phyloP scores from a whole-genome alignment of 2,888 invertebrate species.

The Cerastis leucographa region DNA sequence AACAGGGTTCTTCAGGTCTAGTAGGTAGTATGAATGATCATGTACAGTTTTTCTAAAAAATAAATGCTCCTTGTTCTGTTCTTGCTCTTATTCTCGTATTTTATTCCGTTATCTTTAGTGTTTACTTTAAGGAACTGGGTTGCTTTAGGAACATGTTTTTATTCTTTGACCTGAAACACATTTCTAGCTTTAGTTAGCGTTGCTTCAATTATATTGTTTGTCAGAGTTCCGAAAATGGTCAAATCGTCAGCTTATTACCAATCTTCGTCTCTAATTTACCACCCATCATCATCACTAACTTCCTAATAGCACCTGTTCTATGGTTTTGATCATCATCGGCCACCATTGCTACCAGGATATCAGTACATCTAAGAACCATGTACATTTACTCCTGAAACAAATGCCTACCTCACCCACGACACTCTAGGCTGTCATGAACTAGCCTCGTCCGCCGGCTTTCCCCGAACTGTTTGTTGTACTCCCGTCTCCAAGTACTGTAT shows the following conservation, averaged over 20 bases:
- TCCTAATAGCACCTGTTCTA: not conserved
- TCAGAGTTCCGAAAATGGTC: not conserved
- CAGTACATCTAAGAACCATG: not conserved
- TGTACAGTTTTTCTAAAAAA: not conserved
- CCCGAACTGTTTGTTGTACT: conserved; percentile 75
- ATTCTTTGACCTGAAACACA: not conserved
- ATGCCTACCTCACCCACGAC: not conserved
- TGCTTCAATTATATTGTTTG: not conserved
- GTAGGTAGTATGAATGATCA: not conserved
- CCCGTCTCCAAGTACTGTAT: conserved; percentile 71
- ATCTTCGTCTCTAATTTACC: not conserved
- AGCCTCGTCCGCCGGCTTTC: conserved; percentile 68
- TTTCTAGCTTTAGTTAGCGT: not conserved
- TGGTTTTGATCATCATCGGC: not conserved
- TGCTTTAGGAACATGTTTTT: not conserved
- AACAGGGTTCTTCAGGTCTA: too few species aligned
- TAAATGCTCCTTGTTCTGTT: not conserved
- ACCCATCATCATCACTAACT: not conserved
- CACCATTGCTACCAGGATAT: not conserved
- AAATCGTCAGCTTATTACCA: not conserved
- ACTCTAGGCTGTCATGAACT: conserved; percentile 44
- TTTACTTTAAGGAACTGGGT: not conserved
- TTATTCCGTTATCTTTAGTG: too few species aligned
- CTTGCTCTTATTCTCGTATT: not conserved
- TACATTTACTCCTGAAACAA: conserved; percentile 17